Base-by-base conservation (phyloP, 1,140 invertebrate species). In the Acyrthosiphon pisum region DNA sequence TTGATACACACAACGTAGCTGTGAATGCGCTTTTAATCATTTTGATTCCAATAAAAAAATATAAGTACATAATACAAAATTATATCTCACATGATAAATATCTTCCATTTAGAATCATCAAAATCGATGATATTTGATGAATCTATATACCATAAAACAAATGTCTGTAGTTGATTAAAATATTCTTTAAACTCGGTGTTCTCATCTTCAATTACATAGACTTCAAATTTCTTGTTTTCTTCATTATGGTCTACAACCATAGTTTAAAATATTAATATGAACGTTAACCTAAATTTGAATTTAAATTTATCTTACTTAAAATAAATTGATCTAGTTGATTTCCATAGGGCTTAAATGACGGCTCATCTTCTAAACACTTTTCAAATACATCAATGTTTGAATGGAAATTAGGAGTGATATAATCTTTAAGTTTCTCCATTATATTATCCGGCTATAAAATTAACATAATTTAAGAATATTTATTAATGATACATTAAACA, bases 61-160 rank as follows among this genome's bases (percentile, higher is more conserved):
- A 37, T 83, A 35, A 20, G 76, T 37, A 35, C 20, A 30, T 8
- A 41, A 30, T 26, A 84, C 0, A 37, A 26, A 41, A 84, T 84
- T 18, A 41, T 41, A 90, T 96, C 97, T 96, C 96, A 99, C 98
- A 99, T 95, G 88, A 98, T 96, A 95, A 98, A 99, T 95, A 98
- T 99, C 76, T 96, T 96, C 98, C 99, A 99, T 94, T 97, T 97
- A 48, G 97, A 96, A 96, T 99, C 99, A 95, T 98, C 98, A 7
- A 97, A 96, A 95, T 99, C 98, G 94, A 99, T 98, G 95, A 97
- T 99, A 87, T 97, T 97, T 23, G 97, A 97, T 11, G 98, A 98
- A 96, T 99, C 99, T 94, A 99, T 98, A 95, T 97, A 99, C 97
- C 98, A 99, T 92, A 99, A 95, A 23, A 99, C 95, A 95, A 99